Percentiles rank a stretch among this genome's conserved stretches.
phyloP scores from a whole-genome alignment of 1,140 invertebrate species.

The Hypsibius dujardini region DNA sequence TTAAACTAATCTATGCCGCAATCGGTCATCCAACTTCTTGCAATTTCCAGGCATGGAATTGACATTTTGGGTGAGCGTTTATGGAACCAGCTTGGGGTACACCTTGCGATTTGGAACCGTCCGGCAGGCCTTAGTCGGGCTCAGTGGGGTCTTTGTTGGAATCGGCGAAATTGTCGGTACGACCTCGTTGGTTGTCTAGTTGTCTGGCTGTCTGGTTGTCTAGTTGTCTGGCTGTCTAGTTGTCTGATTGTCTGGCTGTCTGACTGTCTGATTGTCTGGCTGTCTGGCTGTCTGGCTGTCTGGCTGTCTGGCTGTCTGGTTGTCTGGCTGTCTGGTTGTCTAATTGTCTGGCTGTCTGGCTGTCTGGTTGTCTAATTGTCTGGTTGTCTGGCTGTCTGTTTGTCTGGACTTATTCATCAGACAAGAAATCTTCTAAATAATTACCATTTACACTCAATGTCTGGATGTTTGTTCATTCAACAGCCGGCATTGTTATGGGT shows the following conservation, averaged over 20 bases:
- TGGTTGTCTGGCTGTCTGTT: no score
- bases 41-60: conserved; percentile 57
- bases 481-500: conserved; percentile 64
- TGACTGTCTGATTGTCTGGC: no score
- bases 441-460: background rate
- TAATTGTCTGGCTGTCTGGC: no score
- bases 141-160: conserved; percentile 81
- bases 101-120: conserved; percentile 49
- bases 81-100: conserved; percentile 70
- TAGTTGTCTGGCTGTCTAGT: no score
- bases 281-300: no score
- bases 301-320: no score
- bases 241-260: no score
- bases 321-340: no score
- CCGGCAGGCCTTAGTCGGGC: conserved; percentile 65
- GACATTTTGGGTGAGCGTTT: conserved; percentile 85
- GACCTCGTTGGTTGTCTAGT: background rate
- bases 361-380: no score
- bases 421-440: background rate
- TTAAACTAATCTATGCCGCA: background rate
- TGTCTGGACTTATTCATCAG: background rate
- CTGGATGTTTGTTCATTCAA: background rate
- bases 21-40: conserved; percentile 21
- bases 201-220: no score
- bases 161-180: conserved; percentile 71